phyloP scores from a whole-genome alignment of 1,140 invertebrate species.

The Drosophila pseudoananassae region DNA sequence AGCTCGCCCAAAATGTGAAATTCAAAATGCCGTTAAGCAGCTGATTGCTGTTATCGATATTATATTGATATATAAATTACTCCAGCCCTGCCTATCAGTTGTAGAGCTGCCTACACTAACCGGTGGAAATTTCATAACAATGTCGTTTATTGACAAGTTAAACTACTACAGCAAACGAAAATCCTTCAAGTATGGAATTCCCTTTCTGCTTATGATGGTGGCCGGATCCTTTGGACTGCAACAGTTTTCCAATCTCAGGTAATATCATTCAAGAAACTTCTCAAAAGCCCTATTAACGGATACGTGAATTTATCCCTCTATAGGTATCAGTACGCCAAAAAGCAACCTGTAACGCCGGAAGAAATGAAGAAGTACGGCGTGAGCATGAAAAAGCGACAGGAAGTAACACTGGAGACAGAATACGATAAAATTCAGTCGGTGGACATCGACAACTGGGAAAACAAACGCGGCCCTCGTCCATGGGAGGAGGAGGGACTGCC shows the following conservation, averaged over 20 bases:
- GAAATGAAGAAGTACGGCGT: slow-evolving; percentile 88
- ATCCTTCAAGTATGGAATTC: slow-evolving; percentile 85
- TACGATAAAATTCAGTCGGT: slow-evolving; percentile 89
- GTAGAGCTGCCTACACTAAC: background rate
- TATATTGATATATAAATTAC: background rate
- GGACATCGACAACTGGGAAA: slow-evolving; percentile 92
- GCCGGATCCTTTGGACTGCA: slow-evolving; percentile 89
- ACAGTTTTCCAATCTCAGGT: slow-evolving; percentile 89
- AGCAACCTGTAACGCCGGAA: slow-evolving; percentile 86
- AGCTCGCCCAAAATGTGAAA: background rate
- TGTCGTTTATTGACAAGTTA: slow-evolving; percentile 68
- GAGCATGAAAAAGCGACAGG: slow-evolving; percentile 87
- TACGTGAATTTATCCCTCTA: background rate
- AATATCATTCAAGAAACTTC: slow-evolving; percentile 25
- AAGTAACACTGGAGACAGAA: slow-evolving; percentile 89
- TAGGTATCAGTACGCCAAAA: slow-evolving; percentile 89
- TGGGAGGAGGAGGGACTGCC: slow-evolving; percentile 87
- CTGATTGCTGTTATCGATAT: background rate
- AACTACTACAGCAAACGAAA: slow-evolving; percentile 63
- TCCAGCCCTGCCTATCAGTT: slow-evolving; percentile 8
- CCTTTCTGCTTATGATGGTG: slow-evolving; percentile 88
- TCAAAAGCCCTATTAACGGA: background rate
- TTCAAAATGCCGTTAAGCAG: background rate
- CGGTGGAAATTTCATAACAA: slow-evolving; percentile 51
- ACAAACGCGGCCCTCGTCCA: slow-evolving; percentile 90